Conservation (phyloP, 1,140 invertebrate species). For the Mercenaria mercenaria region DNA sequence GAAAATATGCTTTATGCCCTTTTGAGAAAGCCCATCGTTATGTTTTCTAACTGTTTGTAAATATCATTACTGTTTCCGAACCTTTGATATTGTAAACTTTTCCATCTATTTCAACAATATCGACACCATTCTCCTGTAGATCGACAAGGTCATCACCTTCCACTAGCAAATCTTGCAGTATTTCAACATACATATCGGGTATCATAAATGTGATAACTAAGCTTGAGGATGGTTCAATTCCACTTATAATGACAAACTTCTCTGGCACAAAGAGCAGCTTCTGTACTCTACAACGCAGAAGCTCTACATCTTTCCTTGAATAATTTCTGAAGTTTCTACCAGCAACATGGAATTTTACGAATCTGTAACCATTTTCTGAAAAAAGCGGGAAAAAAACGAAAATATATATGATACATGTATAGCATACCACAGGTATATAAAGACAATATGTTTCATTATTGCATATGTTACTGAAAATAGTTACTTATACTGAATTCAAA, state of each 20-base stretch:
- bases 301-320: background rate
- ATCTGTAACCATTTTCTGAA: conserved; percentile 11
- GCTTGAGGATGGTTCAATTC: conserved; percentile 11
- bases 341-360: conserved; percentile 3
- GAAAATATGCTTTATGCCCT: no score
- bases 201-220: background rate
- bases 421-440: background rate
- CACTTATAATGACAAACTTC: background rate
- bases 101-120: background rate
- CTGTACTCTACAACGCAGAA: background rate
- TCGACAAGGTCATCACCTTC: background rate
- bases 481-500: background rate
- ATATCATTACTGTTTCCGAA: no score
- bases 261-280: background rate
- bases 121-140: background rate
- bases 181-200: background rate
- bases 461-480: background rate
- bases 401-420: background rate
- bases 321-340: background rate
- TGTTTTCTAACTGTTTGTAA: no score
- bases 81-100: background rate
- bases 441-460: no score
- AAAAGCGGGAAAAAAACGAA: background rate
- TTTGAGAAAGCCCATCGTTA: no score
- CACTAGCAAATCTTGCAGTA: background rate